Percentiles rank a stretch among this genome's conserved stretches.
These are phyloP conservation scores for Callionymus lyra DNA, from an alignment of 2,113 vertebrate genomes.

Conservation along the genomic window DNA sequence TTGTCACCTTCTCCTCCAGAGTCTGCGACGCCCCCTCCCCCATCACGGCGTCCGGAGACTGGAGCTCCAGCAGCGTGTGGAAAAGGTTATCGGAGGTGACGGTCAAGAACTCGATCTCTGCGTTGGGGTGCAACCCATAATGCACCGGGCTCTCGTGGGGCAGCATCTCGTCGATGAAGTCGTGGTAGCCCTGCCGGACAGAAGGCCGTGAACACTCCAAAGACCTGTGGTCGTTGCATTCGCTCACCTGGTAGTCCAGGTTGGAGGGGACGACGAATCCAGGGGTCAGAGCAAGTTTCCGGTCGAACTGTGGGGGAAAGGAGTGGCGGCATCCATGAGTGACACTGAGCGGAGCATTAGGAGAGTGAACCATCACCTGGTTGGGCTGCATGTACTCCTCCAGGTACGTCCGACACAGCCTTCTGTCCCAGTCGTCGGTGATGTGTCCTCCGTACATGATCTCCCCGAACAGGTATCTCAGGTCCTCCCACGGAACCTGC, in stretches of 20 bases:
- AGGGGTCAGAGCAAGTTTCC: constrained; percentile 59
- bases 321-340: constrained; percentile 4
- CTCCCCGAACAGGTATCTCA: constrained; percentile 75
- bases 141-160: constrained; percentile 62
- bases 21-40: constrained; percentile 64
- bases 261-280: constrained; percentile 69
- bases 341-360: constrained; percentile 4
- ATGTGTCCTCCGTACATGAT: constrained; percentile 81
- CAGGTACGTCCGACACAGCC: constrained; percentile 72
- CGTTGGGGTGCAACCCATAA: constrained; percentile 65
- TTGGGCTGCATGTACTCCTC: constrained; percentile 78
- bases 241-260: constrained; percentile 62
- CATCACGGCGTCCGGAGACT: constrained; percentile 66
- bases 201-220: too few species aligned
- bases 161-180: constrained; percentile 67
- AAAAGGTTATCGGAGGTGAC: constrained; percentile 69
- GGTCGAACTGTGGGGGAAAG: constrained; percentile 59
- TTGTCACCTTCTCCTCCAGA: constrained; percentile 74
- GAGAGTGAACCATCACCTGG: constrained; percentile 50
- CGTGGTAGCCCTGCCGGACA: constrained; percentile 59
- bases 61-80: constrained; percentile 73
- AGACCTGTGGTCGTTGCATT: not conserved
- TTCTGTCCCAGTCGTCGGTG: constrained; percentile 75
- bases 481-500: constrained; percentile 75
- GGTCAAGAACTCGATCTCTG: constrained; percentile 70